A percentile compares a stretch with the other conserved stretches of the same genome.
phyloP scores from a whole-genome alignment of 1,140 invertebrate species.

The Drosophila nigromelanica region DNA sequence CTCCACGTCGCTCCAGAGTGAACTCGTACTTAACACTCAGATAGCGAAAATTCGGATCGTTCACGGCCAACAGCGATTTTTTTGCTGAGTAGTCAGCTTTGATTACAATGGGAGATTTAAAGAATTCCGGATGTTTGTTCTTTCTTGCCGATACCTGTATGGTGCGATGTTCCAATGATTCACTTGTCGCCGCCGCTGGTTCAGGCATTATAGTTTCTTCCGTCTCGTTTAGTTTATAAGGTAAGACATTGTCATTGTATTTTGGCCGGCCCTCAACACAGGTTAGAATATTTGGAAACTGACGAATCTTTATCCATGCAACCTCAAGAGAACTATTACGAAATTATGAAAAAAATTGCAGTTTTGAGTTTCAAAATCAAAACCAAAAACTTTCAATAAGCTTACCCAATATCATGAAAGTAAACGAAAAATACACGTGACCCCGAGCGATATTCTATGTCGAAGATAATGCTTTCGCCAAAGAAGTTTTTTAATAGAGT shows the following conservation, averaged over 20 bases:
- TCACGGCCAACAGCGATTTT: constrained; percentile 30
- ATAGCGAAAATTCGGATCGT: constrained; percentile 43
- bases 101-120: constrained; percentile 31
- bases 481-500: constrained; percentile 41
- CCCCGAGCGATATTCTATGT: constrained; percentile 24
- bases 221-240: background rate
- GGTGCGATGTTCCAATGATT: constrained; percentile 21
- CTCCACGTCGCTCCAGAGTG: constrained; percentile 37
- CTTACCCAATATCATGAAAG: constrained; percentile 56
- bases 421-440: constrained; percentile 41
- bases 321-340: constrained; percentile 38
- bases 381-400: background rate
- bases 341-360: background rate
- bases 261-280: constrained; percentile 22
- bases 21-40: constrained; percentile 56
- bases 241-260: background rate
- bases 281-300: constrained; percentile 25
- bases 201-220: background rate
- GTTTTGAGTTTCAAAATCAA: background rate
- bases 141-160: constrained; percentile 20
- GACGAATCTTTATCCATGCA: constrained; percentile 26
- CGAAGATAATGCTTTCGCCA: constrained; percentile 26
- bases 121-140: constrained; percentile 43
- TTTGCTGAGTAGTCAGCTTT: constrained; percentile 48
- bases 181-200: background rate